A percentile compares a stretch with the other conserved stretches of the same genome.
These are phyloP conservation scores for Murina feae DNA, from an alignment of 2,113 vertebrate species.

Conservation along the genomic window DNA sequence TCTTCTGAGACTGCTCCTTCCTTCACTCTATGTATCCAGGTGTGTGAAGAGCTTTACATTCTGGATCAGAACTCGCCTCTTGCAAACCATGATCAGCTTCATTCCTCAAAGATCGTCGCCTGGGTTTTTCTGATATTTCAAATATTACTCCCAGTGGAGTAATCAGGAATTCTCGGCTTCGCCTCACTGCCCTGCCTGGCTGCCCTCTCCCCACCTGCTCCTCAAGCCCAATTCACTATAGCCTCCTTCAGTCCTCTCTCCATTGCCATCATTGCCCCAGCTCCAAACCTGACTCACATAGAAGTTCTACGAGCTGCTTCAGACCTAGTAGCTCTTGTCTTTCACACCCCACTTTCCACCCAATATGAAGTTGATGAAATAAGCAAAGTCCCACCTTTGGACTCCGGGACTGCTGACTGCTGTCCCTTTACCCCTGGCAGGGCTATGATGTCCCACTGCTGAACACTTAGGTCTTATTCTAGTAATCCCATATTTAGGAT, in stretches of 20 bases:
- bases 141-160: neutral
- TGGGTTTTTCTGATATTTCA: neutral
- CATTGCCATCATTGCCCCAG: neutral
- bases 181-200: too few species aligned
- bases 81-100: neutral
- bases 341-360: neutral
- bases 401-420: too few species aligned
- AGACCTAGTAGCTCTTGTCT: neutral
- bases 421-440: neutral
- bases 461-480: neutral
- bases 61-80: neutral
- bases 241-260: neutral
- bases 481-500: neutral
- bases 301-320: neutral
- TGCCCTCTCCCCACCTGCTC: neutral
- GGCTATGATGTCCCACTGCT: rapidly evolving
- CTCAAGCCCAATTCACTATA: neutral
- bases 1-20: neutral
- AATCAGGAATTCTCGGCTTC: neutral
- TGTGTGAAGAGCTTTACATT: neutral
- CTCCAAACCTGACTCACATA: neutral
- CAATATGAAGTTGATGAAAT: neutral
- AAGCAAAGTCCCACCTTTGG: neutral
- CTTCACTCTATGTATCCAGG: neutral
- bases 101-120: neutral